phyloP scores from a whole-genome alignment of 2,113 vertebrate genomes.

The Elaphurus davidianus region DNA sequence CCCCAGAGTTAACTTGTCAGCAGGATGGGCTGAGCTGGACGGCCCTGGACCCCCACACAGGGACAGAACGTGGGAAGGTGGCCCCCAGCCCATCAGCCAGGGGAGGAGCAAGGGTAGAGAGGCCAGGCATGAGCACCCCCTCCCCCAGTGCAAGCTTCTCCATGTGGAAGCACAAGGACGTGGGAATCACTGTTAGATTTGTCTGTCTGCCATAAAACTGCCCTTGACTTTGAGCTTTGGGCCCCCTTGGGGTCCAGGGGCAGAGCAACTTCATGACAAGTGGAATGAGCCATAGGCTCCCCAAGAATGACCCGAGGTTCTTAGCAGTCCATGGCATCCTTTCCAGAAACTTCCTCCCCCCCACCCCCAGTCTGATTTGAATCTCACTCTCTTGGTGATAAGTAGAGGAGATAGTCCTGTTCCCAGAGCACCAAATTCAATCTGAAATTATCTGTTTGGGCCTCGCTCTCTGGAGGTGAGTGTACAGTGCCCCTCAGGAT shows the following conservation, averaged over 20 bases:
- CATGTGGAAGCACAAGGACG: neutral
- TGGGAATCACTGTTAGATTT: neutral
- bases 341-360: neutral
- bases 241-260: neutral
- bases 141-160: accelerated
- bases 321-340: neutral
- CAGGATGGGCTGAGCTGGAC: neutral
- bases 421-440: neutral
- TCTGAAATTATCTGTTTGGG: neutral
- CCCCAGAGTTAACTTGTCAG: neutral
- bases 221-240: slow-evolving; percentile 37
- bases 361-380: neutral
- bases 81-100: neutral
- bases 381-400: neutral
- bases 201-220: neutral
- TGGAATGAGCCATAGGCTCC: neutral
- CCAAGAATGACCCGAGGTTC: neutral
- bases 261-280: neutral
- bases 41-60: neutral
- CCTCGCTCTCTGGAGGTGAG: neutral
- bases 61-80: too few relatives aligned
- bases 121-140: neutral
- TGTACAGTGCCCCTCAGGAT: neutral
- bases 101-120: neutral
- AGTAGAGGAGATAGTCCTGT: neutral